These are phyloP conservation scores for Cataglyphis livida DNA, from an alignment of 2,888 invertebrate species.

Conservation along the genomic window DNA sequence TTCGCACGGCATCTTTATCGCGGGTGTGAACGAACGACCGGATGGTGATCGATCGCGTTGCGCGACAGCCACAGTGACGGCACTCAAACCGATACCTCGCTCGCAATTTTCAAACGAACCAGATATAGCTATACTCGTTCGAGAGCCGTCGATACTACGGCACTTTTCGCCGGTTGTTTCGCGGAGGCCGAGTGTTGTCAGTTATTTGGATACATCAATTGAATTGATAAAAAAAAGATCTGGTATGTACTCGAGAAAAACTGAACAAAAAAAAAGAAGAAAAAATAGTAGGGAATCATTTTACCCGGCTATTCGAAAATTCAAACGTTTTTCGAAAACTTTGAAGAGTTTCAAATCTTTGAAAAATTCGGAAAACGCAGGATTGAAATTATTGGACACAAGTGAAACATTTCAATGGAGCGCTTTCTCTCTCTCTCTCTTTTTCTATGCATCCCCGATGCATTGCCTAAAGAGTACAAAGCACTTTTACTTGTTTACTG, in stretches of 20 bases:
- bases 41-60: slow-evolving; percentile 58
- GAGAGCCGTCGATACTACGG: slow-evolving; percentile 40
- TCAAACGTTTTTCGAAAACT: slow-evolving; percentile 11
- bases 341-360: neutral
- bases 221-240: slow-evolving; percentile 22
- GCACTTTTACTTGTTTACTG: slow-evolving; percentile 36
- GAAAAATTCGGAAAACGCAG: slow-evolving; percentile 8
- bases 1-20: slow-evolving; percentile 55
- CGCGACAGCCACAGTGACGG: slow-evolving; percentile 39
- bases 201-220: slow-evolving; percentile 16
- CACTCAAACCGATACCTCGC: slow-evolving; percentile 42
- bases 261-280: neutral
- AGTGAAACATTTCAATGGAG: neutral
- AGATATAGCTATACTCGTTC: slow-evolving; percentile 35
- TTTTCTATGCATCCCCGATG: neutral
- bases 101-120: slow-evolving; percentile 51
- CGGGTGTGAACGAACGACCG: slow-evolving; percentile 41
- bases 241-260: slow-evolving; percentile 25
- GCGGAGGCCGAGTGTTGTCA: slow-evolving; percentile 5
- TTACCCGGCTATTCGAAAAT: slow-evolving; percentile 20
- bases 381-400: slow-evolving; percentile 21
- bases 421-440: neutral
- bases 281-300: neutral
- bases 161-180: slow-evolving; percentile 49
- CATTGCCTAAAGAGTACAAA: slow-evolving; percentile 19